Evolutionary conservation across 2,888 invertebrate genomes (phyloP).

Genomic region (Hylaea fasciaria): DNA sequence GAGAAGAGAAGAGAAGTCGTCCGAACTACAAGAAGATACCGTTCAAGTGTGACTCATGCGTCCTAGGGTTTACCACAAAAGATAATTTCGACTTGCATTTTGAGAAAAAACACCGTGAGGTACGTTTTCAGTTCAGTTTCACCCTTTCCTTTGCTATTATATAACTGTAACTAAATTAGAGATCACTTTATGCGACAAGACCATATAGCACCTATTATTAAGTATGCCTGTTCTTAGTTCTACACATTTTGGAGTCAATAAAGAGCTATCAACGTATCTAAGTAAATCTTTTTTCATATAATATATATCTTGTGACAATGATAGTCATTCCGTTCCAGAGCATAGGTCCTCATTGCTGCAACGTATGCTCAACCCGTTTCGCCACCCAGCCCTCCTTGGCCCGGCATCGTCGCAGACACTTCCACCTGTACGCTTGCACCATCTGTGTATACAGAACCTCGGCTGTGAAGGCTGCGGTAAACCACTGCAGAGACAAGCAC

Average conservation of each 20-base stretch:
- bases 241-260: too few species aligned
- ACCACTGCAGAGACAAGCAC: constrained; percentile 58
- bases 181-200: too few species aligned
- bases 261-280: too few species aligned
- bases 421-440: constrained; percentile 50
- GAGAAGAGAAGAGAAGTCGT: constrained; percentile 63
- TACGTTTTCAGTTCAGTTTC: constrained; percentile 26
- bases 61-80: constrained; percentile 61
- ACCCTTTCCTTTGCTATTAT: too few species aligned
- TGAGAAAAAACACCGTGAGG: constrained; percentile 59
- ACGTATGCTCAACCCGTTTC: constrained; percentile 56
- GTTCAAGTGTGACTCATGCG: constrained; percentile 67
- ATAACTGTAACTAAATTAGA: too few species aligned
- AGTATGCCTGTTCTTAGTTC: too few species aligned
- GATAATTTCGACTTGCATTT: constrained; percentile 56
- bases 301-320: too few species aligned
- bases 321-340: constrained; percentile 47
- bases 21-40: constrained; percentile 68
- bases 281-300: too few species aligned
- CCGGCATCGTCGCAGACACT: constrained; percentile 54
- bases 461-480: constrained; percentile 45
- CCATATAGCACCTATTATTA: too few species aligned
- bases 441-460: constrained; percentile 54
- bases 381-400: constrained; percentile 18
- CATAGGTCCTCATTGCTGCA: constrained; percentile 50